A percentile compares a stretch with the other conserved stretches of the same genome.
Evolutionary conservation across 2,888 invertebrate species (phyloP).

Genomic region (Ferrisia virgata): DNA sequence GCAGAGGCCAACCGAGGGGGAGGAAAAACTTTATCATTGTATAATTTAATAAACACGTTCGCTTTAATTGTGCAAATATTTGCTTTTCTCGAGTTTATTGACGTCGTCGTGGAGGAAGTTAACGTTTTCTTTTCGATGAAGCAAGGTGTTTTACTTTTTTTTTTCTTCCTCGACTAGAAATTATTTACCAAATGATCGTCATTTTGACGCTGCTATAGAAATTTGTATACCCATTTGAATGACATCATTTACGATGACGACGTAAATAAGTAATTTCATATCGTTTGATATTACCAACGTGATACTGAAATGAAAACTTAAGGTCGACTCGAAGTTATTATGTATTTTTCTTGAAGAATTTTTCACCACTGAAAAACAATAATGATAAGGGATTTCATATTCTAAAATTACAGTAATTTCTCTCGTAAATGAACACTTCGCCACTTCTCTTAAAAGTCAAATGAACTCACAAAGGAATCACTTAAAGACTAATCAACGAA

Average conservation of each 20-base stretch:
- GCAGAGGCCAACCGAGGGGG: too few relatives aligned
- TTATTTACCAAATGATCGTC: neutral
- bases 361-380: too few relatives aligned
- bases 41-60: slow-evolving; percentile 23
- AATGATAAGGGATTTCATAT: too few relatives aligned
- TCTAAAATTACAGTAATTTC: too few relatives aligned
- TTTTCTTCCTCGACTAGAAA: neutral
- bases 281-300: too few relatives aligned
- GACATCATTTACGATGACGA: neutral
- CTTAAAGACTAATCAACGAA: too few relatives aligned
- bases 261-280: neutral
- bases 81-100: slow-evolving; percentile 21
- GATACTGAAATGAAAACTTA: too few relatives aligned
- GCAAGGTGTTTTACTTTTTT: neutral
- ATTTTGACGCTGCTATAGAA: neutral
- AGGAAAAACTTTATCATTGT: neutral
- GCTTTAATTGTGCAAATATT: slow-evolving; percentile 1
- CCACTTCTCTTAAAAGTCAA: too few relatives aligned
- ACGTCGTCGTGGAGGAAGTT: neutral
- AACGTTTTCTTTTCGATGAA: neutral
- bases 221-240: neutral
- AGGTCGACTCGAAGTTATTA: too few relatives aligned
- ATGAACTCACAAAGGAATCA: too few relatives aligned
- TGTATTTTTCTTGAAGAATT: too few relatives aligned
- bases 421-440: too few relatives aligned